Percentiles rank a stretch among this genome's conserved stretches.
Evolutionary conservation across 2,113 vertebrate genomes (phyloP).

Genomic region (Petromus typicus): DNA sequence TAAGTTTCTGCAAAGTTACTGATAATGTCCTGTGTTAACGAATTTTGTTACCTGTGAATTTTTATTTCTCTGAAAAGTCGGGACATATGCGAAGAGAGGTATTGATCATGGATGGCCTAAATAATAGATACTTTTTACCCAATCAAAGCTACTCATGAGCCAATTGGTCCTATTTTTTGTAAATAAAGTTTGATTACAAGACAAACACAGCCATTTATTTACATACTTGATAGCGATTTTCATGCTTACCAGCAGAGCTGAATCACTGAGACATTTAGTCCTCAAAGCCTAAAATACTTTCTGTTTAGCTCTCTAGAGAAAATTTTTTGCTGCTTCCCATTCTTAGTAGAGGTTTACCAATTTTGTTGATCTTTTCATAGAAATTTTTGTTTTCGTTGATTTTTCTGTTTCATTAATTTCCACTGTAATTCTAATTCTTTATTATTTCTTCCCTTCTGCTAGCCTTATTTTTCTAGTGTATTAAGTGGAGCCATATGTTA

Average conservation of each 20-base stretch:
- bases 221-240: neutral
- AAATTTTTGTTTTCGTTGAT: neutral
- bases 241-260: neutral
- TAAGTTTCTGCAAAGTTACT: neutral
- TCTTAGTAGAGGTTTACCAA: neutral
- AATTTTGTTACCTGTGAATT: neutral
- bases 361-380: neutral
- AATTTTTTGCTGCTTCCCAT: neutral
- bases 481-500: constrained; percentile 4
- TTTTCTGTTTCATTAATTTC: neutral
- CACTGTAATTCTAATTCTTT: neutral
- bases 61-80: neutral
- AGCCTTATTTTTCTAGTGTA: neutral
- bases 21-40: neutral
- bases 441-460: neutral
- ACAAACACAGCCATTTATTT: neutral
- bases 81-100: neutral
- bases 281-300: constrained; percentile 11
- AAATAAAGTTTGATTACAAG: neutral
- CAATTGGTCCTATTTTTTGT: neutral
- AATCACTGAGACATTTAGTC: neutral
- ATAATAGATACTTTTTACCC: neutral
- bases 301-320: neutral
- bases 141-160: neutral
- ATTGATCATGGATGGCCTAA: neutral